These are phyloP conservation scores for Macaria liturata DNA, from an alignment of 2,888 invertebrate genomes.

Conservation along the genomic window DNA sequence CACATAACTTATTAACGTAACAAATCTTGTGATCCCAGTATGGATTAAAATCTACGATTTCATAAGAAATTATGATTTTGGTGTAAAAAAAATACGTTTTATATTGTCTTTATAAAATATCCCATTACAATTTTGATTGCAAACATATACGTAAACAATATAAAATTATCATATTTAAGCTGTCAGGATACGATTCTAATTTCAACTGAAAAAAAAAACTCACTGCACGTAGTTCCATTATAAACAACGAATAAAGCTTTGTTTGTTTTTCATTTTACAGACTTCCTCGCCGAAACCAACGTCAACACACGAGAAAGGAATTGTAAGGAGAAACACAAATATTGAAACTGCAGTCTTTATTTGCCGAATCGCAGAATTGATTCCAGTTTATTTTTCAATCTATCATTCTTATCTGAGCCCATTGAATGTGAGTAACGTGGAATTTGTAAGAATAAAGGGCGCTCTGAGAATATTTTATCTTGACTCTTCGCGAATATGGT, in stretches of 20 bases:
- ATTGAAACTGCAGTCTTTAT: slow-evolving; percentile 26
- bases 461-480: slow-evolving; percentile 28
- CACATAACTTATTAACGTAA: too few species aligned
- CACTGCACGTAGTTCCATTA: neutral
- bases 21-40: too few species aligned
- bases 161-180: too few species aligned
- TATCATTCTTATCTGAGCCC: slow-evolving; percentile 40
- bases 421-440: slow-evolving; percentile 39
- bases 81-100: too few species aligned
- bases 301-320: slow-evolving; percentile 13
- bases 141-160: too few species aligned
- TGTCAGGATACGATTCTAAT: too few species aligned
- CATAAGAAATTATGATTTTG: too few species aligned
- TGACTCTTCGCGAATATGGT: slow-evolving; percentile 25
- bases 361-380: slow-evolving; percentile 42
- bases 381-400: slow-evolving; percentile 48
- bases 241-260: neutral
- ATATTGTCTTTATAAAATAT: too few species aligned
- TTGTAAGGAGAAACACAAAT: slow-evolving; percentile 20
- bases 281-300: slow-evolving; percentile 7
- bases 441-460: slow-evolving; percentile 31
- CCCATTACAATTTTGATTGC: too few species aligned
- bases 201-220: too few species aligned
- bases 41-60: too few species aligned
- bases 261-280: slow-evolving; percentile 7